Evolutionary conservation across 2,797 vertebrate genomes (phyloP).

Genomic region (Enteromius fasciolatus): DNA sequence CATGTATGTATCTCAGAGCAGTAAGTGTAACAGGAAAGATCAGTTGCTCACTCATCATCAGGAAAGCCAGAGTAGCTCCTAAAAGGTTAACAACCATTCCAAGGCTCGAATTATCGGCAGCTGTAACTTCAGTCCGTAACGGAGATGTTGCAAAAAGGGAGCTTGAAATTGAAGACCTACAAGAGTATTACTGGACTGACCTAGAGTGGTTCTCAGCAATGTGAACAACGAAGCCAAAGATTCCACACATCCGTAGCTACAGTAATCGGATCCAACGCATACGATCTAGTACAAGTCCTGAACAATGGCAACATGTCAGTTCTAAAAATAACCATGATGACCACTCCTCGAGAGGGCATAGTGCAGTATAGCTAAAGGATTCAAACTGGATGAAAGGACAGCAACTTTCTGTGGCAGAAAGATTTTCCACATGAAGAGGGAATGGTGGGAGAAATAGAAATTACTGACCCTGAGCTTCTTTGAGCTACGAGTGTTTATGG

Average conservation of each 20-base stretch:
- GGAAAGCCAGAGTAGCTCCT: neutral
- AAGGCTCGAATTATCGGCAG: conserved; percentile 37
- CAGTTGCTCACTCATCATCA: conserved; percentile 41
- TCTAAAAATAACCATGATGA: conserved; percentile 37
- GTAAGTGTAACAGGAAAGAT: conserved; percentile 32
- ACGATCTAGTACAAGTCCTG: conserved; percentile 17
- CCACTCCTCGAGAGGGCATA: conserved; percentile 17
- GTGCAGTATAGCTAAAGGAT: too few species aligned
- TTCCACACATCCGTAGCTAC: conserved; percentile 52
- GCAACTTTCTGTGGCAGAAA: too few species aligned
- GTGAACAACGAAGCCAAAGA: conserved; percentile 35
- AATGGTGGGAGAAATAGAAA: too few species aligned
- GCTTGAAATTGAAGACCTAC: conserved; percentile 28
- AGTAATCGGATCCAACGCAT: conserved; percentile 43
- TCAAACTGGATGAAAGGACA: too few species aligned
- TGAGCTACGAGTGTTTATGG: too few species aligned
- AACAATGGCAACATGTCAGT: conserved; percentile 39
- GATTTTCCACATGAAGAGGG: too few species aligned
- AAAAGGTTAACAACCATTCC: neutral
- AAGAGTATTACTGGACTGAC: conserved; percentile 43
- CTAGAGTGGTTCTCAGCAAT: neutral
- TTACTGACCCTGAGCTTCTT: too few species aligned
- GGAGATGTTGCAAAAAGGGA: conserved; percentile 28
- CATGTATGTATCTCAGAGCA: conserved; percentile 49
- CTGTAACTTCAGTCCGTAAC: conserved; percentile 37